A percentile compares a stretch with the other conserved stretches of the same genome.
Evolutionary conservation across 2,888 invertebrate genomes (phyloP).

Genomic region (Cantharis flavilabris): DNA sequence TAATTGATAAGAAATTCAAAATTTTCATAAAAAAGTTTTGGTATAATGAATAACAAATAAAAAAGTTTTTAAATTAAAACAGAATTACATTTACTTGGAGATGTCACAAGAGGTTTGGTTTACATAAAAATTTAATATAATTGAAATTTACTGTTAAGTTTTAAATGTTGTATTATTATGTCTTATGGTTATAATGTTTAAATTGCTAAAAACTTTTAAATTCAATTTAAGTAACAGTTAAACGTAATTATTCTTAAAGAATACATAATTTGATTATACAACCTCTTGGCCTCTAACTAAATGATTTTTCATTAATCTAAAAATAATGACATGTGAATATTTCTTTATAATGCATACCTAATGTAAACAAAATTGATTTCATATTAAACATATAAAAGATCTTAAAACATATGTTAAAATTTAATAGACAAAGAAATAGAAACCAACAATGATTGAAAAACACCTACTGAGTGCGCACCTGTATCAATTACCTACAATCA

Average conservation of each 20-base stretch:
- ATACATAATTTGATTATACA: neutral
- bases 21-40: neutral
- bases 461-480: constrained; percentile 17
- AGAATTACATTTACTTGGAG: neutral
- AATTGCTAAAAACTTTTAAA: neutral
- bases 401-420: neutral
- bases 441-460: neutral
- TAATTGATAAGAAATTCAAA: neutral
- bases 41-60: neutral
- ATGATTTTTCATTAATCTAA: constrained; percentile 2
- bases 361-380: neutral
- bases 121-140: neutral
- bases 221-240: neutral
- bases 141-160: neutral
- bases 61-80: constrained; percentile 1
- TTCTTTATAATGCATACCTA: neutral
- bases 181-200: neutral
- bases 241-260: neutral
- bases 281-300: neutral
- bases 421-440: neutral
- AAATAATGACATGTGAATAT: constrained; percentile 3
- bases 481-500: constrained; percentile 21
- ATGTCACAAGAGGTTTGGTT: neutral
- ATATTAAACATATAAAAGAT: neutral
- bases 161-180: neutral